Conservation (phyloP, 1,140 invertebrate species). For the Formica selysi region DNA sequence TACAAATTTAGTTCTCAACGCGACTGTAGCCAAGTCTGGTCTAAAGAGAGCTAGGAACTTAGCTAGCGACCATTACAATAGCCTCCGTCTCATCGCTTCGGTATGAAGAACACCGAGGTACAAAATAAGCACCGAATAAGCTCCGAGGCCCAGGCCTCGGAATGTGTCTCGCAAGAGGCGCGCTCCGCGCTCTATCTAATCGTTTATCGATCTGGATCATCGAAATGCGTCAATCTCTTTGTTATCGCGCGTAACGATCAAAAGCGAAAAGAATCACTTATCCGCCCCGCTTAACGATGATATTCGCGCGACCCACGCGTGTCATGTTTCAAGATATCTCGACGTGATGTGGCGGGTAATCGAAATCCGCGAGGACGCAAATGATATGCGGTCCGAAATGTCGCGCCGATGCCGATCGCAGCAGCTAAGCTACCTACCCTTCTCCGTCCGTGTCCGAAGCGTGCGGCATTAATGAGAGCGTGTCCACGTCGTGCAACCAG, state of each 20-base stretch:
- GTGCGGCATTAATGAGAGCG: slow-evolving; percentile 68
- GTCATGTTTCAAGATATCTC: background rate
- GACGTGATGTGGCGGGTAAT: background rate
- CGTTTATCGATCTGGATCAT: slow-evolving; percentile 27
- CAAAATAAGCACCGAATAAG: slow-evolving; percentile 48
- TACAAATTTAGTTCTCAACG: slow-evolving; percentile 15
- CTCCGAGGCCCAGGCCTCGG: background rate
- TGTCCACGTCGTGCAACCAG: slow-evolving; percentile 66
- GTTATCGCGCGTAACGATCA: slow-evolving; percentile 7
- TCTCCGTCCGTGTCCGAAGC: slow-evolving; percentile 56
- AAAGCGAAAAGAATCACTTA: background rate
- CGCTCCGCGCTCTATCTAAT: background rate
- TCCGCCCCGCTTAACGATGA: background rate
- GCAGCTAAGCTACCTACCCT: too few relatives aligned
- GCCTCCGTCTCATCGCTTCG: slow-evolving; percentile 41
- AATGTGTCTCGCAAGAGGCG: background rate
- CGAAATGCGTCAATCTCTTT: background rate
- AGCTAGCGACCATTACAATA: slow-evolving; percentile 50
- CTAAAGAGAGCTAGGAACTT: slow-evolving; percentile 11
- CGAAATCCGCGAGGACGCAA: background rate
- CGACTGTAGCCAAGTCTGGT: background rate
- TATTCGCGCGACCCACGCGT: background rate
- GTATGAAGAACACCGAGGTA: slow-evolving; percentile 50
- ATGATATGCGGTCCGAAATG: slow-evolving; percentile 37
- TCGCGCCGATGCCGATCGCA: slow-evolving; percentile 25